phyloP scores from a whole-genome alignment of 2,113 vertebrate species.

The Myodes glareolus region DNA sequence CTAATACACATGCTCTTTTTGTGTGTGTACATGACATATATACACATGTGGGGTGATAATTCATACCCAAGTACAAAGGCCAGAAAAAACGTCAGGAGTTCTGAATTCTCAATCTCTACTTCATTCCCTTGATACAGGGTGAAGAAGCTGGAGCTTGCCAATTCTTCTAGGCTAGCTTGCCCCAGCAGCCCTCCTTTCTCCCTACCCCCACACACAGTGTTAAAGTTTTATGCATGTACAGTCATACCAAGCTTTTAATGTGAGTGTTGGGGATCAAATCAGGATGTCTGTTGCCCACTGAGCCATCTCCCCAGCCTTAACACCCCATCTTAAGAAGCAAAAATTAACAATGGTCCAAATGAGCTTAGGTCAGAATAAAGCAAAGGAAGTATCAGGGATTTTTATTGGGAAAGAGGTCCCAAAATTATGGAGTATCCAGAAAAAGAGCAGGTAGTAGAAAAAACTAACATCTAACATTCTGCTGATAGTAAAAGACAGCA shows the following conservation, averaged over 20 bases:
- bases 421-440: neutral
- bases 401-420: constrained; percentile 20
- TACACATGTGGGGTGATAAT: neutral
- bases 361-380: neutral
- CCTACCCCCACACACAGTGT: neutral
- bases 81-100: too few relatives aligned
- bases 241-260: neutral
- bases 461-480: neutral
- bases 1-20: neutral
- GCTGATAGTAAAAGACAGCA: neutral
- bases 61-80: neutral
- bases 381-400: constrained; percentile 23
- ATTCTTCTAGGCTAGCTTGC: neutral
- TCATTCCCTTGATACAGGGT: neutral
- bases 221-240: neutral
- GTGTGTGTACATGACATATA: neutral
- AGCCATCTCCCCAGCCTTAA: neutral
- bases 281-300: neutral
- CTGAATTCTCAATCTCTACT: neutral
- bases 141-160: neutral
- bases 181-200: neutral
- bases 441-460: neutral
- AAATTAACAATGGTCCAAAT: neutral
- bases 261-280: neutral
- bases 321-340: neutral